Base-by-base conservation (phyloP, 1,140 invertebrate genomes). In the Leguminivora glycinivorella region DNA sequence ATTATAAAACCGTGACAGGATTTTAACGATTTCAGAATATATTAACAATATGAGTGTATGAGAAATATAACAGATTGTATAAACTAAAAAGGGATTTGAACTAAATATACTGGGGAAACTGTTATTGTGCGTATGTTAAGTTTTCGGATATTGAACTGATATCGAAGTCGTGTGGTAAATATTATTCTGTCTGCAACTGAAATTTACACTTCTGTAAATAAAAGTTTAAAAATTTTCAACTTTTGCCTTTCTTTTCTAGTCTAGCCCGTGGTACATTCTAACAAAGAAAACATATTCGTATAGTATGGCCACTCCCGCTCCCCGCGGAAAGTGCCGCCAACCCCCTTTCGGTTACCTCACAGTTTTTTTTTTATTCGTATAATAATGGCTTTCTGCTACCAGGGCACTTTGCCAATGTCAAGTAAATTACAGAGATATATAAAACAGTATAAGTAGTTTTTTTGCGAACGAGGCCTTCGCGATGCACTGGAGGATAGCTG, bases 161-260 rank as follows among this genome's bases (percentile, higher is more conserved):
- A 63, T 63, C 58, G 29, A 63, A 29, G 58, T 34, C 58, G 70
- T 75, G 68, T 75, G 66, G 70, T 76, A 72, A 70, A 74, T 73
- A 68, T 75, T 79, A 78, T 79, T 75, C 68, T 76, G 71, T 73
- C 69, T 67, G 72, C 73, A 79, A 75, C 73, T 73, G 76, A 73
- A 73, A 81, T 82, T 81, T 82, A 81, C 79, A 84, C 71, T 83
- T 82, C 76, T 82, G 79, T 80, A 82, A 82, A 82, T 81, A 82
- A 82, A 82, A 79, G 60, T 70, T 76, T 47, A 68, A 72, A 78
- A 68, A 67, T 68, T 72, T 63, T 31, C 24, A 63, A 52, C 17
- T 0, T 9, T 1, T 2, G 12, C 1, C 2, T 58, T 63, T 63
- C 25, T 63, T 52, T 14, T 52, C 1, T 9, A 52, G 43, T 71